phyloP scores from a whole-genome alignment of 2,113 vertebrate species.

The Myiozetetes cayanensis region DNA sequence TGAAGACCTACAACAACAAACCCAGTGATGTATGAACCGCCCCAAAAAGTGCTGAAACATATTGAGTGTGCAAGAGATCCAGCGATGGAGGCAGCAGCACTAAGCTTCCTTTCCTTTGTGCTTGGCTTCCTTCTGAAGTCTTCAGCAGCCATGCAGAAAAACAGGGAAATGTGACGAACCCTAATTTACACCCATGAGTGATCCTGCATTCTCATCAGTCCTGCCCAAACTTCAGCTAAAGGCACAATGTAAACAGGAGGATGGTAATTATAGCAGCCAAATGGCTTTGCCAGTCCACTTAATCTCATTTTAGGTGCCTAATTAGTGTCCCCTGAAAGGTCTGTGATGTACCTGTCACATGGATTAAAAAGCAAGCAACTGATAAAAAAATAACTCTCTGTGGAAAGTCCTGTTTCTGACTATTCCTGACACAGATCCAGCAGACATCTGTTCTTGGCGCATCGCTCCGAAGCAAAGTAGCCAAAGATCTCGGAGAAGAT shows the following conservation, averaged over 20 bases:
- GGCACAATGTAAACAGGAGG: background rate
- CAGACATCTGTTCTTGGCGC: background rate
- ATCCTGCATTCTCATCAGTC: conserved; percentile 13
- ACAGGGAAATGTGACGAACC: background rate
- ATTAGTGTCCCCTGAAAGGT: conserved; percentile 8
- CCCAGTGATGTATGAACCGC: accelerated
- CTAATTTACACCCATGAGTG: background rate
- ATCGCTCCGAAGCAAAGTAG: background rate
- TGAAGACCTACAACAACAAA: background rate
- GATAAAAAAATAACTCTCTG: background rate
- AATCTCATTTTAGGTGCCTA: conserved; percentile 25
- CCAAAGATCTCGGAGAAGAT: background rate
- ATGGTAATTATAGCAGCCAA: conserved; percentile 29
- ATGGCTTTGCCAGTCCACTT: conserved; percentile 8
- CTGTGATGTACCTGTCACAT: background rate
- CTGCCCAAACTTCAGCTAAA: conserved; percentile 11
- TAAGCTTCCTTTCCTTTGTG: background rate
- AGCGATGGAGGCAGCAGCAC: background rate
- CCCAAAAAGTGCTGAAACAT: background rate
- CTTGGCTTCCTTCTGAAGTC: background rate
- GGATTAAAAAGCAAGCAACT: conserved; percentile 6
- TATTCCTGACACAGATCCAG: background rate
- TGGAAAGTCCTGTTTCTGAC: background rate
- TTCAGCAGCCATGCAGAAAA: background rate
- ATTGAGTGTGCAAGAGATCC: background rate